A percentile compares a stretch with the other conserved stretches of the same genome.
These are phyloP conservation scores for Hycleus phaleratus DNA, from an alignment of 1,140 invertebrate species.

Conservation along the genomic window DNA sequence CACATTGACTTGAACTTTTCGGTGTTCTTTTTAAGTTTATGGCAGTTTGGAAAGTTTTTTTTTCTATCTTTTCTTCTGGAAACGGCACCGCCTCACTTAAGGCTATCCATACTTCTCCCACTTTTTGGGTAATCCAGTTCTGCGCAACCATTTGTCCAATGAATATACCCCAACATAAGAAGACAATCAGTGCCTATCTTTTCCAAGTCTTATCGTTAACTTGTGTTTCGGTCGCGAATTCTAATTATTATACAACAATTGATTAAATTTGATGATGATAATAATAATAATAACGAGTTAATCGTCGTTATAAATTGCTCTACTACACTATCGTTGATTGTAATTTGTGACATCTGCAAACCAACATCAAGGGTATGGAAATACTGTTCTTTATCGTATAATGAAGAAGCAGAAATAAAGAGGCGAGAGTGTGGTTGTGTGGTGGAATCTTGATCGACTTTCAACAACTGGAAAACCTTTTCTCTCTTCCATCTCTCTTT, in stretches of 20 bases:
- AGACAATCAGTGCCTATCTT: constrained; percentile 12
- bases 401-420: constrained; percentile 25
- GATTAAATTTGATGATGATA: too few species aligned
- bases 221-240: background rate
- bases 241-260: background rate
- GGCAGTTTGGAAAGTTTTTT: constrained; percentile 37
- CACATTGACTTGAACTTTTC: too few species aligned
- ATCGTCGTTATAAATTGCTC: background rate
- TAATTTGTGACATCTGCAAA: constrained; percentile 30
- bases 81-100: constrained; percentile 27
- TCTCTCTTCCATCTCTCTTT: background rate
- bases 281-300: too few species aligned
- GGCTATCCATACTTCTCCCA: constrained; percentile 7
- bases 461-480: background rate
- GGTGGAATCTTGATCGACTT: constrained; percentile 10
- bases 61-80: background rate
- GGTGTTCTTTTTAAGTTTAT: constrained; percentile 25
- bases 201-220: background rate
- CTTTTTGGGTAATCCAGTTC: constrained; percentile 25
- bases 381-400: constrained; percentile 21
- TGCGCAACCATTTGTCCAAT: constrained; percentile 26
- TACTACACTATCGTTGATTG: background rate
- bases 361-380: constrained; percentile 20
- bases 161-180: constrained; percentile 4
- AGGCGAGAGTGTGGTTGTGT: background rate